Conservation (phyloP, 2,888 invertebrate species). For the Aporophyla lueneburgensis region DNA sequence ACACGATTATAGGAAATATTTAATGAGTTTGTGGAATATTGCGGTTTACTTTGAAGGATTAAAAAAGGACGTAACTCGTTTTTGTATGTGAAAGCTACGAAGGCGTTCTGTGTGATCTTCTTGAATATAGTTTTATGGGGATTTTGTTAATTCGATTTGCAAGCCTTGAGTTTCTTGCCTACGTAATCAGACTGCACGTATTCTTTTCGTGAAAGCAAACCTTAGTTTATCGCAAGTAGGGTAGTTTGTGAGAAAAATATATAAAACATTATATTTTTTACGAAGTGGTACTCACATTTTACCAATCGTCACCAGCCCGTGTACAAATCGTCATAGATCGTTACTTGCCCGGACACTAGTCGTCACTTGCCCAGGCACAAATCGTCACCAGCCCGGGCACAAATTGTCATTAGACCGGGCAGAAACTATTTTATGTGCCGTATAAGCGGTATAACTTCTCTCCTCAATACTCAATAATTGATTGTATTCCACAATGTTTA, state of each 20-base stretch:
- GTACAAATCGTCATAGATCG: no score
- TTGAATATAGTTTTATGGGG: not conserved
- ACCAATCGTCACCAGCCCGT: no score
- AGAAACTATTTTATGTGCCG: no score
- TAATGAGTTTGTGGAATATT: slow-evolving; percentile 56
- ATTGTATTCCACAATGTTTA: no score
- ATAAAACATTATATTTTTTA: not conserved
- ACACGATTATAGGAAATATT: slow-evolving; percentile 49
- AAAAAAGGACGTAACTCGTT: slow-evolving; percentile 29
- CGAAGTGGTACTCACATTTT: not conserved
- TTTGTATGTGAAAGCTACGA: slow-evolving; percentile 15
- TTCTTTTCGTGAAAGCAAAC: not conserved
- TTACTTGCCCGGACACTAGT: not conserved
- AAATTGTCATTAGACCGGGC: no score
- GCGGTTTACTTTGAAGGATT: slow-evolving; percentile 44
- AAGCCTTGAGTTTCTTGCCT: not conserved
- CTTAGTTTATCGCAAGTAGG: not conserved
- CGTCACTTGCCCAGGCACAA: no score
- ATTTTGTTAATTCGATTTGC: slow-evolving; percentile 14
- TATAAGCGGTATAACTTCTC: no score
- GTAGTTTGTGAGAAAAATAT: not conserved
- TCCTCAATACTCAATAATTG: no score
- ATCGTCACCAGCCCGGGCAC: not conserved
- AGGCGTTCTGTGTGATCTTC: slow-evolving; percentile 29
- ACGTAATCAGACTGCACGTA: no score